Percentiles rank a stretch among this genome's conserved stretches.
Conservation (phyloP, 2,888 invertebrate species). For the Hirtodrosophila alboralis region DNA sequence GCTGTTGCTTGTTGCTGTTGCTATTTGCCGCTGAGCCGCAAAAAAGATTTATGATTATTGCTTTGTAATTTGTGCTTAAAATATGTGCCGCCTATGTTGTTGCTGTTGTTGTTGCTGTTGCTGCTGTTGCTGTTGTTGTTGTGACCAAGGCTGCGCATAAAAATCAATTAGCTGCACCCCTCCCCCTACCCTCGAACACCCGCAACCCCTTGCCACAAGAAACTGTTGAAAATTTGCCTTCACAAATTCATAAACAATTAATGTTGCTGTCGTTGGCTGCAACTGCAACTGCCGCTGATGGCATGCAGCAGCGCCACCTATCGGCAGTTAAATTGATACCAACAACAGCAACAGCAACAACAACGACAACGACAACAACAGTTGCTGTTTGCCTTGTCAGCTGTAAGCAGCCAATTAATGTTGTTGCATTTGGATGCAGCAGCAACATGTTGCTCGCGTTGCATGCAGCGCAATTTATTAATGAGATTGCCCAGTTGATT, state of each 20-base stretch:
- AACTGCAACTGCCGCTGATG: constrained; percentile 54
- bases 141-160: constrained; percentile 56
- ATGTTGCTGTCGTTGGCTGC: constrained; percentile 47
- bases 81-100: constrained; percentile 71
- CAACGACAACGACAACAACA: constrained; percentile 38
- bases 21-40: constrained; percentile 71
- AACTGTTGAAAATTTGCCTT: constrained; percentile 36
- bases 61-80: constrained; percentile 78
- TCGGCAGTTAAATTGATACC: constrained; percentile 72
- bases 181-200: not conserved
- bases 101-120: constrained; percentile 27
- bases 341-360: constrained; percentile 30
- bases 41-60: constrained; percentile 79
- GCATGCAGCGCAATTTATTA: constrained; percentile 83
- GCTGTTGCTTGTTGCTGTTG: constrained; percentile 46
- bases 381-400: constrained; percentile 60
- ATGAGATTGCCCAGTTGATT: constrained; percentile 82
- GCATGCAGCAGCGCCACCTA: constrained; percentile 78
- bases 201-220: constrained; percentile 4
- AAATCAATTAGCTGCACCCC: constrained; percentile 66
- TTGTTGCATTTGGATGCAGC: constrained; percentile 55
- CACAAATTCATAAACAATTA: constrained; percentile 61
- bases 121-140: constrained; percentile 27
- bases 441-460: constrained; percentile 63
- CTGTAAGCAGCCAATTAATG: constrained; percentile 77